Percentiles rank a stretch among this genome's conserved stretches.
These are phyloP conservation scores for Pachymerium ferrugineum DNA, from an alignment of 2,888 invertebrate genomes.

Conservation along the genomic window DNA sequence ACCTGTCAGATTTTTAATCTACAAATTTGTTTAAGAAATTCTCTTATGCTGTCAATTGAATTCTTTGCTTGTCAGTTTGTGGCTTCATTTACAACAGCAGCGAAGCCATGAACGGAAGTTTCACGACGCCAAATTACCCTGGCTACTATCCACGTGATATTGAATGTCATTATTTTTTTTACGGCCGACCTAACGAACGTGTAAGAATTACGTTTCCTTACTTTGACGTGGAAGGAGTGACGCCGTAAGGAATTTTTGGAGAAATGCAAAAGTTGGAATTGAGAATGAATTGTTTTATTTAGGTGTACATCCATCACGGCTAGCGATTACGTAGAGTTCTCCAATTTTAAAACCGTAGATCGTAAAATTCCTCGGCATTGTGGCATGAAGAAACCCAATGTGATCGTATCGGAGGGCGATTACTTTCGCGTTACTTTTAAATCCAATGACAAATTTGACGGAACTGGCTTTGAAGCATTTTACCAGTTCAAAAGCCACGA, in stretches of 20 bases:
- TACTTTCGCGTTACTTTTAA: constrained; percentile 93
- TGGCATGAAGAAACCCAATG: constrained; percentile 56
- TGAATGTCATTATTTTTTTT: constrained; percentile 85
- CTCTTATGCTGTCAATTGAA: neutral
- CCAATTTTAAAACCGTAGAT: constrained; percentile 86
- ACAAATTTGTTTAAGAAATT: neutral
- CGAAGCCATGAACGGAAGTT: constrained; percentile 66
- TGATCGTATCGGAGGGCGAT: constrained; percentile 69
- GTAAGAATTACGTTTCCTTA: constrained; percentile 79
- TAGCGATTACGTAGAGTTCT: constrained; percentile 94
- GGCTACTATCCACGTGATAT: constrained; percentile 84
- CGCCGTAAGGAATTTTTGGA: constrained; percentile 65
- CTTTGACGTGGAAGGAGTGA: constrained; percentile 90
- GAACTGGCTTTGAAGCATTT: constrained; percentile 86
- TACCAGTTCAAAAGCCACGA: constrained; percentile 63
- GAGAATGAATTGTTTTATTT: constrained; percentile 42
- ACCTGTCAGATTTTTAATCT: too few species aligned
- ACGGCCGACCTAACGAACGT: constrained; percentile 69
- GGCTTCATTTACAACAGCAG: constrained; percentile 84
- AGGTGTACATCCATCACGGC: constrained; percentile 87
- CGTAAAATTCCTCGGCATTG: constrained; percentile 83
- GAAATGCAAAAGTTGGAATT: neutral
- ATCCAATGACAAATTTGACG: constrained; percentile 89
- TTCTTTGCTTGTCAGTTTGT: constrained; percentile 50
- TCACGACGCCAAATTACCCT: constrained; percentile 84